Base-by-base conservation (phyloP, 1,140 invertebrate species). In the Luehdorfia chinensis region DNA sequence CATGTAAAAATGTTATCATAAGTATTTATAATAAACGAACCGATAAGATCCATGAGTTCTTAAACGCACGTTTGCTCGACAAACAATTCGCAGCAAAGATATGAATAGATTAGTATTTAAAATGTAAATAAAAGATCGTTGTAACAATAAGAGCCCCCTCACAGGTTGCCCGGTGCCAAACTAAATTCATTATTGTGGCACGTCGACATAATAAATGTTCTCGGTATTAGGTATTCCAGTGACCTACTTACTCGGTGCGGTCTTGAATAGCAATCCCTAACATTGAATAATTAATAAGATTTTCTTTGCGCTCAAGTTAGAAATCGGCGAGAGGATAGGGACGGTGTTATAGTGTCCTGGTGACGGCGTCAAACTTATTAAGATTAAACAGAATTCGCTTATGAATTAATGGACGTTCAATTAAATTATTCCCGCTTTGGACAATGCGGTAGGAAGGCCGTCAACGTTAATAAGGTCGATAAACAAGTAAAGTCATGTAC, bases 171-270 rank as follows among this genome's bases (percentile, higher is more conserved):
- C 25, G 39, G 23, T 30, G 39, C 39, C 39, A 43, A 43, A 43
- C n/a, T 43, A 43, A 43, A 43, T 43, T 43, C 25, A 43, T 43
- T 43, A 43, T 43, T 30, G 39, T 43, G 13, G 14, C 39, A 43
- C 39, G 25, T 30, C 23, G 37, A 28, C 32, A 49, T 49, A 47
- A 55, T 34, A 48, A 55, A 55, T 49, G 52, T 49, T 37, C 31
- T 46, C 21, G 50, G 36, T 43, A 54, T 37, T 54, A 48, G 31
- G 37, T 48, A 54, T 54, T 54, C 46, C 11, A 30, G 23, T 44
- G 51, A 54, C 46, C 39, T 34, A 48, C 23, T 54, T 47, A 32
- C 11, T 9, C 11, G 44, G 32, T 19, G 16, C 30, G n/a, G 28
- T 31, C 25, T 45, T 25, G 33, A 33, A 32, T 31, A 18, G 28